These are phyloP conservation scores for Fregata magnificens DNA, from an alignment of 2,113 vertebrate genomes.

Conservation along the genomic window DNA sequence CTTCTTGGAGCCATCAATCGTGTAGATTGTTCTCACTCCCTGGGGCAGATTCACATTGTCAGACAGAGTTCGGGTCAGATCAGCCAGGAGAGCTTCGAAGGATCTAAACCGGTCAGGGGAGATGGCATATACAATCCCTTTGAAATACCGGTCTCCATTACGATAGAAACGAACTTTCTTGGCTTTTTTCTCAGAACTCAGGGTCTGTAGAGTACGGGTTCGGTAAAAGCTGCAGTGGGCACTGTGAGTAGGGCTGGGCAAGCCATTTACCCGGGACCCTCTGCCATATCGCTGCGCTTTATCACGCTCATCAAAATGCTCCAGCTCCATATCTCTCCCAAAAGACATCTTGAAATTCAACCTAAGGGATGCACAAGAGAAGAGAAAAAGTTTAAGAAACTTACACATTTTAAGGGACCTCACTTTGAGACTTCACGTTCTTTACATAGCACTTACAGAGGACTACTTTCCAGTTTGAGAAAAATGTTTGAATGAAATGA, in stretches of 20 bases:
- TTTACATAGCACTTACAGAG: background rate
- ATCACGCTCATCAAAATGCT: conserved; percentile 97
- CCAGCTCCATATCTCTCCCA: conserved; percentile 91
- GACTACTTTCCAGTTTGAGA: background rate
- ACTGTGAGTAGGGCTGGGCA: conserved; percentile 97
- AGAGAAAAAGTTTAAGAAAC: background rate
- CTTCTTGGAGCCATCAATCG: conserved; percentile 87
- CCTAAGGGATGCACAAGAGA: conserved; percentile 42
- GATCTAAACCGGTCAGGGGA: conserved; percentile 93
- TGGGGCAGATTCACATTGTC: conserved; percentile 97
- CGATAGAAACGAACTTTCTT: conserved; percentile 98
- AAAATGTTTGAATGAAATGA: background rate
- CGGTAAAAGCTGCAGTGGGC: conserved; percentile 98
- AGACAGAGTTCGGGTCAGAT: conserved; percentile 93
- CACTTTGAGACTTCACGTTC: background rate
- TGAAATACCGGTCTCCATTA: conserved; percentile 97
- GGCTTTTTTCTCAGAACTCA: conserved; percentile 95
- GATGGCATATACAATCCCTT: conserved; percentile 96
- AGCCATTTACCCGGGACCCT: conserved; percentile 89
- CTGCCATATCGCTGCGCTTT: conserved; percentile 90
- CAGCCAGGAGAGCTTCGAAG: conserved; percentile 92
- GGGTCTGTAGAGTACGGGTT: conserved; percentile 91
- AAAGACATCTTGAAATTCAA: conserved; percentile 73
- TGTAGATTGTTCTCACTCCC: conserved; percentile 94
- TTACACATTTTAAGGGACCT: background rate